Evolutionary conservation across 1,140 invertebrate genomes (phyloP), one percentile per base, ranked within the genome.

Genomic region (Marisa cornuarietis): DNA sequence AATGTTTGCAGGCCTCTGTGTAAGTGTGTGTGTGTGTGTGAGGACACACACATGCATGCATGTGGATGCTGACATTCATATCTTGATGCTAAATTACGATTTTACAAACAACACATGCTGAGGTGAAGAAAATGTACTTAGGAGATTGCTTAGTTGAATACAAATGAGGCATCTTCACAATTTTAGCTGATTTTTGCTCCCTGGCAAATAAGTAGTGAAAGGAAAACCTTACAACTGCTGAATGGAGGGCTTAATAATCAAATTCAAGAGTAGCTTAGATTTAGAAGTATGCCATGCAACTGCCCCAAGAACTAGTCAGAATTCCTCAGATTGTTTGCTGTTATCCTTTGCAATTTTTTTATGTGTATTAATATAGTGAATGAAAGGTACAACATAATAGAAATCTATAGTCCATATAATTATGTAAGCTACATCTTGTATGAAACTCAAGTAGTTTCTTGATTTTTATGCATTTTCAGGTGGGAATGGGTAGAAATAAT

Each of bases 401-500:
- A 16, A 24, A 61, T 58, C n/a, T 58, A 24, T 42, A 42, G 22
- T 68, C 5, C 51, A 62, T 49, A 62, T 71, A 8, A 76, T 49
- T 49, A n/a, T 68, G 31, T 65, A 16, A 24, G 20, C 7, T 22
- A 49, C 0, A 51, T 76, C 31, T n/a, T 13, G 69, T 22, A 26
- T 62, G 52, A 49, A 16, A 26, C 49, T 49, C 20, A 31, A 58
- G 49, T 80, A 18, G 20, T 71, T 74, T 61, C 58, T 51, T 77
- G n/a, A 65, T 81, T 62, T 80, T 79, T 87, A 65, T 83, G 20
- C 69, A 83, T 83, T 90, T 89, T 93, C 96, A 92, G 95, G 92
- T 95, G 96, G 93, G 96, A 99, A 94, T 99, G 98, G 98, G 97
- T 99, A 90, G 98, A 99, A 93, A 99, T 99, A 88, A 97, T 99